These are phyloP conservation scores for Pelodiscus sinensis DNA, from an alignment of 2,113 vertebrate species.

Conservation along the genomic window DNA sequence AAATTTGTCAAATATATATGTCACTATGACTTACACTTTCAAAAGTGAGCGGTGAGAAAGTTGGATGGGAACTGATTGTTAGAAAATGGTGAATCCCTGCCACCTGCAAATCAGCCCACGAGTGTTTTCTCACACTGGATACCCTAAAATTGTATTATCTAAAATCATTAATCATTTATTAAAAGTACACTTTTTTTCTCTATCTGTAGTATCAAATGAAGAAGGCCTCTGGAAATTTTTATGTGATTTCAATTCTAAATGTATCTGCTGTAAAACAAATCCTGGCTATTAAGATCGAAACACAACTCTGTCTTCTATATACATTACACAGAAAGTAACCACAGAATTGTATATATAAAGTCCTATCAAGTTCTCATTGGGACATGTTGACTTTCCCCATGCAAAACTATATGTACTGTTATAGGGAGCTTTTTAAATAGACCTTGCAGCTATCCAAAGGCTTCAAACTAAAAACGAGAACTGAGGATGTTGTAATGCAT, in stretches of 20 bases:
- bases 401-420: slow-evolving; percentile 44
- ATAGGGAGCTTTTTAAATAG: slow-evolving; percentile 63
- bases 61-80: too few species aligned
- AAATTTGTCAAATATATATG: too few species aligned
- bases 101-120: background rate
- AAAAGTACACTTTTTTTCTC: background rate
- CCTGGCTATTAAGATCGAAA: slow-evolving; percentile 7
- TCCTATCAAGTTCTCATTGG: slow-evolving; percentile 57
- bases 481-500: slow-evolving; percentile 45
- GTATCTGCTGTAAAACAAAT: slow-evolving; percentile 16
- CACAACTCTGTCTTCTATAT: slow-evolving; percentile 4
- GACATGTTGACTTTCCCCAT: slow-evolving; percentile 45
- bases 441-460: slow-evolving; percentile 58
- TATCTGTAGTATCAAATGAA: background rate
- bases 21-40: too few species aligned
- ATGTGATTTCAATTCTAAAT: slow-evolving; percentile 19
- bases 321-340: slow-evolving; percentile 17
- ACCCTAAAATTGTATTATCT: background rate
- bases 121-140: background rate
- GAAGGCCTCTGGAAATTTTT: background rate
- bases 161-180: background rate
- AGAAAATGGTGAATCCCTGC: background rate
- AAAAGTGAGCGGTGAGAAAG: too few species aligned
- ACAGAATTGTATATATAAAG: slow-evolving; percentile 39
- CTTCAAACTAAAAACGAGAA: slow-evolving; percentile 63